These are phyloP conservation scores for Eleutherodactylus coqui DNA, from an alignment of 2,797 vertebrate genomes.

Conservation along the genomic window DNA sequence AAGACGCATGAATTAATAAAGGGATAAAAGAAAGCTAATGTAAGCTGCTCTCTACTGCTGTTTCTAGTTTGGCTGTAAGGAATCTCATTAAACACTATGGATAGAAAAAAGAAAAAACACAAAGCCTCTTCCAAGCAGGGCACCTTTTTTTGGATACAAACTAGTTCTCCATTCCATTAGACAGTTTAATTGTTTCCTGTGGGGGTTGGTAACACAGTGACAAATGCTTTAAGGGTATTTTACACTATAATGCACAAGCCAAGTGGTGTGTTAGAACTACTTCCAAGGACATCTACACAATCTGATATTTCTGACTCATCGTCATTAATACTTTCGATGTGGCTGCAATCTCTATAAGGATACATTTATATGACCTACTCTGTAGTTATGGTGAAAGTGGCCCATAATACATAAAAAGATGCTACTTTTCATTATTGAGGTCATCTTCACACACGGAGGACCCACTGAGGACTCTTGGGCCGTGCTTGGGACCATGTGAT, in stretches of 20 bases:
- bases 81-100: background rate
- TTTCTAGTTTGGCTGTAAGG: background rate
- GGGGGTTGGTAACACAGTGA: conserved; percentile 23
- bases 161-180: background rate
- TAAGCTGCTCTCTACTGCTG: background rate
- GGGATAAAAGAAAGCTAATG: too few species aligned
- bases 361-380: too few species aligned
- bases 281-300: background rate
- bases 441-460: too few species aligned
- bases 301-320: too few species aligned
- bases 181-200: conserved; percentile 2
- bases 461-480: too few species aligned
- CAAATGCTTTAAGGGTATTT: background rate
- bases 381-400: too few species aligned
- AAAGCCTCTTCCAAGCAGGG: background rate
- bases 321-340: too few species aligned
- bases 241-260: background rate
- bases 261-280: background rate
- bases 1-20: too few species aligned
- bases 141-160: background rate
- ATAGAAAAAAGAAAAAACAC: background rate
- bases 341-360: too few species aligned
- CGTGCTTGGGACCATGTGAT: too few species aligned
- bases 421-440: too few species aligned
- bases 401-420: too few species aligned